A percentile compares a stretch with the other conserved stretches of the same genome.
Conservation (phyloP, 2,797 vertebrate species). For the Pterois miles region DNA sequence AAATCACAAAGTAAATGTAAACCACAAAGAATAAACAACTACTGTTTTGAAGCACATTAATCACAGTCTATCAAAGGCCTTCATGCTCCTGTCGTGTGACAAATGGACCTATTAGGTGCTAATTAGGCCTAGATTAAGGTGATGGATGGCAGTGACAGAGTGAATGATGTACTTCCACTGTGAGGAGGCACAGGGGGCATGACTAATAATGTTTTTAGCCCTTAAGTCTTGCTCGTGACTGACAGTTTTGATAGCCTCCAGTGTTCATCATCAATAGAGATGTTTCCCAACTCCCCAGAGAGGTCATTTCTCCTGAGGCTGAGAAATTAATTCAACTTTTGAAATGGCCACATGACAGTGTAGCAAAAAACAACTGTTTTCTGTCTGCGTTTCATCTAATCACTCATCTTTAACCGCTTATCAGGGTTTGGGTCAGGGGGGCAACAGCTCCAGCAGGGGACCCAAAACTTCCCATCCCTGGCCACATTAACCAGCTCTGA, state of each 20-base stretch:
- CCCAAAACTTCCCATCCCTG: too few species aligned
- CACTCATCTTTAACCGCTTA: too few species aligned
- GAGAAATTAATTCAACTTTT: constrained; percentile 17
- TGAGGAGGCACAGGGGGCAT: constrained; percentile 57
- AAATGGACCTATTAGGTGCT: constrained; percentile 74
- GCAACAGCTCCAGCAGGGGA: too few species aligned
- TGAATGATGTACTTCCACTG: constrained; percentile 65
- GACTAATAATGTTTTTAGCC: constrained; percentile 66
- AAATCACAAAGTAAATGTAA: constrained; percentile 14
- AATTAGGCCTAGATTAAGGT: constrained; percentile 74
- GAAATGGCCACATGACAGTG: not conserved
- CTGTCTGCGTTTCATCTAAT: too few species aligned
- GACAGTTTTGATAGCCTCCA: constrained; percentile 54
- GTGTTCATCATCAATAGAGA: constrained; percentile 50
- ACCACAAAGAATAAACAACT: constrained; percentile 30
- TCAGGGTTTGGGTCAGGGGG: too few species aligned
- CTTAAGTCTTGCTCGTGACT: constrained; percentile 50
- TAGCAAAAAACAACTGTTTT: constrained; percentile 6
- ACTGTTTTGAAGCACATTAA: constrained; percentile 51
- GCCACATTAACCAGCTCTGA: too few species aligned
- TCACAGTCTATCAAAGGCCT: constrained; percentile 57
- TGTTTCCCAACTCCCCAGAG: constrained; percentile 34
- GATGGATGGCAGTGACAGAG: constrained; percentile 66
- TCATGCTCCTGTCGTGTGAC: constrained; percentile 64
- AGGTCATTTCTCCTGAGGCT: constrained; percentile 18